Evolutionary conservation across 1,140 invertebrate genomes (phyloP).

Genomic region (Phthorimaea operculella): DNA sequence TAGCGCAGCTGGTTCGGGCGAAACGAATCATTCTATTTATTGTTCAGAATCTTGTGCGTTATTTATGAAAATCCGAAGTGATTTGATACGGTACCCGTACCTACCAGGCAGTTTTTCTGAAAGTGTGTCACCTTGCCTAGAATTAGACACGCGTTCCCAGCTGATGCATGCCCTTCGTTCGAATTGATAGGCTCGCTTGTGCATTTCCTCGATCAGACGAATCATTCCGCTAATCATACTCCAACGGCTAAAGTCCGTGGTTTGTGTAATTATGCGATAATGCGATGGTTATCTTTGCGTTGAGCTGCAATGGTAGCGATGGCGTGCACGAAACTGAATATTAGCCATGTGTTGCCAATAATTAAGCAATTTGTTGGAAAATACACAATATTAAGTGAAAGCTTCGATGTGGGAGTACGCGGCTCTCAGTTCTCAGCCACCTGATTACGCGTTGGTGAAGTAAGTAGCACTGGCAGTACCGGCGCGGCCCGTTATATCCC

Average conservation of each 20-base stretch:
- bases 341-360: conserved; percentile 4
- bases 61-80: conserved; percentile 59
- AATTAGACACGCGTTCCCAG: conserved; percentile 49
- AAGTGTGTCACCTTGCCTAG: conserved; percentile 59
- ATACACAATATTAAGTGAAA: conserved; percentile 14
- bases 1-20: conserved; percentile 58
- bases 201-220: conserved; percentile 20
- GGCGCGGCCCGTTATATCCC: conserved; percentile 28
- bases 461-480: conserved; percentile 10
- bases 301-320: not conserved
- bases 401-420: conserved; percentile 7
- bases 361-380: conserved; percentile 6
- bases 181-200: conserved; percentile 18
- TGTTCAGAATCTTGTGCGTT: conserved; percentile 53
- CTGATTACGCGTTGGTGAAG: conserved; percentile 30
- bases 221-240: conserved; percentile 2
- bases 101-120: conserved; percentile 20
- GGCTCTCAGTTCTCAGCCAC: conserved; percentile 35
- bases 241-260: not conserved
- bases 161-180: conserved; percentile 27
- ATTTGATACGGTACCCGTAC: conserved; percentile 32
- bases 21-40: conserved; percentile 58
- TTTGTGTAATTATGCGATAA: conserved; percentile 6
- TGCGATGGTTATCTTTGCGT: conserved; percentile 3
- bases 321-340: conserved; percentile 1